These are phyloP conservation scores for Chrysocyon brachyurus DNA, from an alignment of 2,797 vertebrate species.

Conservation along the genomic window DNA sequence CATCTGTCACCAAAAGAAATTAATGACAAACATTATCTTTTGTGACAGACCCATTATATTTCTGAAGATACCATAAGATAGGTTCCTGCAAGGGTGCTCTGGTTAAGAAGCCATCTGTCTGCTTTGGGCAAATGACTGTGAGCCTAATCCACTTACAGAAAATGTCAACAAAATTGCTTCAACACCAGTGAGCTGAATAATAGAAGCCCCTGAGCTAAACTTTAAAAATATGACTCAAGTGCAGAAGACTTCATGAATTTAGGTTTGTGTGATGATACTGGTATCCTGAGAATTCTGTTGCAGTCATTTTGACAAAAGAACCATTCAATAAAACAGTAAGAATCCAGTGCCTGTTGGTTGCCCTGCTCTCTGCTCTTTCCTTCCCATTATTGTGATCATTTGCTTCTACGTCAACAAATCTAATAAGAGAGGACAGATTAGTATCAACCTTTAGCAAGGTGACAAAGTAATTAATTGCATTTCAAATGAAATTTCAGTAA, in stretches of 20 bases:
- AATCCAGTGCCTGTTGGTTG: neutral
- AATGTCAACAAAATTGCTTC: constrained; percentile 86
- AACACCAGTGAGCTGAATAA: constrained; percentile 84
- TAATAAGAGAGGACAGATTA: constrained; percentile 41
- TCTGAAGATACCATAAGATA: constrained; percentile 72
- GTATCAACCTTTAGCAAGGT: constrained; percentile 19
- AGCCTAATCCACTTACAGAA: constrained; percentile 85
- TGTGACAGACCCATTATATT: constrained; percentile 82
- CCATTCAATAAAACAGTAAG: constrained; percentile 12
- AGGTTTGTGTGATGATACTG: constrained; percentile 21
- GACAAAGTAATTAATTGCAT: constrained; percentile 5
- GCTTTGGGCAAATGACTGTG: constrained; percentile 83
- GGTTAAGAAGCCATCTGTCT: constrained; percentile 87
- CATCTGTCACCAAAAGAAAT: constrained; percentile 80
- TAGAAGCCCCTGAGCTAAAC: constrained; percentile 74
- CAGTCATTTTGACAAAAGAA: constrained; percentile 73
- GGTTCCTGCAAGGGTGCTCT: constrained; percentile 74
- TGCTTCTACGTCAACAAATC: constrained; percentile 23
- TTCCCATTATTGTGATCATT: neutral
- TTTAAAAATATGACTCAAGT: constrained; percentile 66
- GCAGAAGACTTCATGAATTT: constrained; percentile 73
- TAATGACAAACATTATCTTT: constrained; percentile 77
- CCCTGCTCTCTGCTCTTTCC: neutral
- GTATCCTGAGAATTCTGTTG: constrained; percentile 52
- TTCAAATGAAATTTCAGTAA: constrained; percentile 33